Conservation (phyloP, 2,888 invertebrate genomes). For the Limnephilus lunatus region DNA sequence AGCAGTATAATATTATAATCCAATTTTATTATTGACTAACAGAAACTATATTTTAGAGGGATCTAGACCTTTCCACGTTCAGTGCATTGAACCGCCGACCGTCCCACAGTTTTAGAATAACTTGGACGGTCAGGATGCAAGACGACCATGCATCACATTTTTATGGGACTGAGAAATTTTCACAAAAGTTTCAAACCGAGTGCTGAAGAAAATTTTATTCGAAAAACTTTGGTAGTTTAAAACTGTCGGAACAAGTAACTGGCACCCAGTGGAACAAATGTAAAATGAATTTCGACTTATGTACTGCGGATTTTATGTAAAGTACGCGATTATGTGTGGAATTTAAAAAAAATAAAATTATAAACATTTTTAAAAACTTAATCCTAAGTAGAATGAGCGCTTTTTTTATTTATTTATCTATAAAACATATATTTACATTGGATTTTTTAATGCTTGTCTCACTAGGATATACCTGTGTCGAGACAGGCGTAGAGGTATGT, state of each 20-base stretch:
- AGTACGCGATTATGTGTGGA: neutral
- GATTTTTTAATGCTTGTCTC: no score
- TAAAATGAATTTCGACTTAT: neutral
- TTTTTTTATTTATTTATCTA: no score
- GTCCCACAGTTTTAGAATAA: neutral
- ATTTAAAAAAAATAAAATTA: no score
- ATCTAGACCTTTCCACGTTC: neutral
- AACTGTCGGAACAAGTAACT: neutral
- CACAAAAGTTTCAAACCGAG: neutral
- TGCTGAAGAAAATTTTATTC: neutral
- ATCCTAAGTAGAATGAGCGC: no score
- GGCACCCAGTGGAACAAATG: neutral
- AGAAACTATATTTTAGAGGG: neutral
- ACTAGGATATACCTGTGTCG: no score
- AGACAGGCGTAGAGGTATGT: no score
- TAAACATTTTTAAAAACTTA: no score
- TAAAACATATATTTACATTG: no score
- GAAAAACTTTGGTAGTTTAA: neutral
- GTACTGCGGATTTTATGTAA: neutral
- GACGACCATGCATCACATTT: neutral
- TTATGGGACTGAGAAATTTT: neutral
- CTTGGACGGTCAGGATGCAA: neutral
- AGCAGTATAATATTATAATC: neutral
- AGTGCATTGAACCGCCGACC: neutral
- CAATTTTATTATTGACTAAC: neutral